Percentiles rank a stretch among this genome's conserved stretches.
Evolutionary conservation across 1,140 invertebrate genomes (phyloP).

Genomic region (Drosophila kanapiae): DNA sequence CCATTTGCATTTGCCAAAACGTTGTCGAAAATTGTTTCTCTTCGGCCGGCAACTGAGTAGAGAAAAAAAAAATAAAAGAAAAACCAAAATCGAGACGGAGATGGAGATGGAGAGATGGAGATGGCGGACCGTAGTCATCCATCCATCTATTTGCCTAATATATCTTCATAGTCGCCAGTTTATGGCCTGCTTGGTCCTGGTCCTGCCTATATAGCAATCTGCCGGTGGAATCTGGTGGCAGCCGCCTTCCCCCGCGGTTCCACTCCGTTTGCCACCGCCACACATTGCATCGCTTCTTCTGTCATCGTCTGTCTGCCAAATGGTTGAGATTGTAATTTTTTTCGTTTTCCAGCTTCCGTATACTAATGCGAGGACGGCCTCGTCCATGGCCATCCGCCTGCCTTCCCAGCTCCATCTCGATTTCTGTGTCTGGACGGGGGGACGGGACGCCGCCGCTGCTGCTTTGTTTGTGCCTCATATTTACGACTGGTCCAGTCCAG

Average conservation of each 20-base stretch:
- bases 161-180: slow-evolving; percentile 83
- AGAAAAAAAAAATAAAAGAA: slow-evolving; percentile 3
- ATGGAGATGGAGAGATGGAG: slow-evolving; percentile 20
- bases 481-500: slow-evolving; percentile 61
- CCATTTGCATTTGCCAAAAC: slow-evolving; percentile 80
- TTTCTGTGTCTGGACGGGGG: slow-evolving; percentile 35
- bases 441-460: slow-evolving; percentile 10
- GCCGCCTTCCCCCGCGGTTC: slow-evolving; percentile 6
- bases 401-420: slow-evolving; percentile 27
- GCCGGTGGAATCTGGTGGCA: slow-evolving; percentile 35
- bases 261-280: slow-evolving; percentile 24
- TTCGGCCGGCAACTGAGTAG: neutral
- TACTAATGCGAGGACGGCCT: slow-evolving; percentile 66
- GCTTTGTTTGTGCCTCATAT: slow-evolving; percentile 80
- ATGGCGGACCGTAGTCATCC: slow-evolving; percentile 40
- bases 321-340: slow-evolving; percentile 72
- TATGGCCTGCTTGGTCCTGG: slow-evolving; percentile 59
- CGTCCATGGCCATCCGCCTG: slow-evolving; percentile 21
- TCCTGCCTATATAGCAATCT: slow-evolving; percentile 37
- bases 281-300: slow-evolving; percentile 44
- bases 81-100: neutral
- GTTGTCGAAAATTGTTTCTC: slow-evolving; percentile 73
- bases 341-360: slow-evolving; percentile 67
- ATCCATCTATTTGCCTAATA: slow-evolving; percentile 83
- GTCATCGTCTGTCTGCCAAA: slow-evolving; percentile 74